Evolutionary conservation across 2,113 vertebrate species (phyloP), one percentile per base, ranked within the genome.

Genomic region (Taxidea taxus): DNA sequence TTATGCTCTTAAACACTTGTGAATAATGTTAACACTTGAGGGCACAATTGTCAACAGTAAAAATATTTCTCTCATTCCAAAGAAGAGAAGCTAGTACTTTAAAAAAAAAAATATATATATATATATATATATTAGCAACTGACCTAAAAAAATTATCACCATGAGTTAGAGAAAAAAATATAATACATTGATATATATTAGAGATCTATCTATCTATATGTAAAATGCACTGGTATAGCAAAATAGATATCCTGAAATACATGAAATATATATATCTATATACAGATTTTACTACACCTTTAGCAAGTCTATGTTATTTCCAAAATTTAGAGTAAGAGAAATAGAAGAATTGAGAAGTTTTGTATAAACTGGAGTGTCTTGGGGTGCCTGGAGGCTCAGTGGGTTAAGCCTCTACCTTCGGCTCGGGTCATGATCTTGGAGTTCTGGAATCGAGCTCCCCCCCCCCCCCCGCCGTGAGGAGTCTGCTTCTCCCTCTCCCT

Each of bases 21-120:
- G 92, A 97, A 95, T 94, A 66, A 88, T 87, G 87, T 98, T 97
- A 98, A 97, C 94, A 96, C 96, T 96, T 97, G 90, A 97, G 96
- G 95, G 90, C 90, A 98, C 94, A 97, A 95, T 97, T 97, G 94
- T 95, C 96, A 96, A 92, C 72, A 90, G 87, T 54, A 94, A 96
- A 95, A 87, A 83, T 94, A 25, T 78, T 81, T 39, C 54, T 93
- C 74, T 84, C 81, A 96, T 66, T 93, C 91, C 66, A 25, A 83
- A 68, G 16, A 84, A 34, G 34, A 51, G 8, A 77, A 88, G 37
- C 42, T 54, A 51, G 21, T 60, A 64, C 1, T 51, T 95, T 83
- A 9, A 51, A 56, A 66, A 93, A 51, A n/a, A n/a, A n/a, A 82
- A 56, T 21, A 56, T 21, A 56, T 56, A 51, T 51, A 51, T 51